Base-by-base conservation (phyloP, 2,888 invertebrate genomes). In the Liposcelis brunnea region DNA sequence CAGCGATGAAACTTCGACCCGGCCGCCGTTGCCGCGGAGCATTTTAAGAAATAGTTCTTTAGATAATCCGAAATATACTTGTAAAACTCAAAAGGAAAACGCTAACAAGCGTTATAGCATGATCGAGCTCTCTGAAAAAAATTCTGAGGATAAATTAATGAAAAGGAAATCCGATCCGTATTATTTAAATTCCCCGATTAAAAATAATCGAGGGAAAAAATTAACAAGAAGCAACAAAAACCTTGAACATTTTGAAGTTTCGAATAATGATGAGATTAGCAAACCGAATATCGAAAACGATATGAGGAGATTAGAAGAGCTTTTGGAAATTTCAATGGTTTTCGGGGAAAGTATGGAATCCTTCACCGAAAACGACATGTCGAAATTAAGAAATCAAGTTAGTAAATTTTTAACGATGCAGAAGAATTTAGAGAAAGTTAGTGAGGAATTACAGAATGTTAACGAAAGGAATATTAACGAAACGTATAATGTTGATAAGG, bases 251-350 rank as follows among this genome's bases (percentile, higher is more conserved):
- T 26, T 6, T 26, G 26, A 26, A 26, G 26, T 26, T 26, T 26
- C 26, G 8, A 26, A 26, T 8, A 55, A 58, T 6, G 34, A 46
- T 46, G 56, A 59, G 35, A 54, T 57, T 43, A 52, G 46, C 46
- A 51, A 52, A n/a, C 58, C 58, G 26, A 55, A 55, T 11, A 76
- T 72, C 54, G 70, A 69, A n/a, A 77, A 77, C 51, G 69, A 71
- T 46, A 64, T 80, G 43, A 70, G 71, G 50, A 78, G 79, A 55
- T 57, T 80, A 47, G 80, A 80, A 58, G 80, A 80, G 52, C 79
- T 75, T 57, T 61, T 80, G 47, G 77, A 77, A 60, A 70, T 78
- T 49, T 77, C 72, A 47, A 61, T 62, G 1, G 56, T 59, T n/a
- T 73, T 74, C 52, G 74, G 74, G 51, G 77, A 78, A 51, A 71